phyloP scores from a whole-genome alignment of 1,140 invertebrate genomes.

The Drosophila ficusphila region DNA sequence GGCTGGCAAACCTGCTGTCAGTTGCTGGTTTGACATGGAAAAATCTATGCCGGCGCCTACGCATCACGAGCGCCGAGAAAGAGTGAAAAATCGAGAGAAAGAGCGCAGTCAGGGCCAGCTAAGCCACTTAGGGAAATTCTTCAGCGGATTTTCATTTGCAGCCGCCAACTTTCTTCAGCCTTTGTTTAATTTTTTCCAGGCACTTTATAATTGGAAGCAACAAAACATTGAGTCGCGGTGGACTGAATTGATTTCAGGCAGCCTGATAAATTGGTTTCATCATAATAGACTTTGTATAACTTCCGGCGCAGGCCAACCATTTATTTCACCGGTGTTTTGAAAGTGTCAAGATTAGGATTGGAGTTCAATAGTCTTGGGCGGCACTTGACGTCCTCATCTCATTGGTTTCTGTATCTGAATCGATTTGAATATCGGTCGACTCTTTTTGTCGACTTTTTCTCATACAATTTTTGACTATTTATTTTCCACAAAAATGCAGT shows the following conservation, averaged over 20 bases:
- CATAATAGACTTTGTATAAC: slow-evolving; percentile 70
- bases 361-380: slow-evolving; percentile 43
- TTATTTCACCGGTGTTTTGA: slow-evolving; percentile 30
- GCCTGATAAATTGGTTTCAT: slow-evolving; percentile 74
- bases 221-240: slow-evolving; percentile 13
- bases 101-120: slow-evolving; percentile 26
- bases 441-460: slow-evolving; percentile 25
- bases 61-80: slow-evolving; percentile 55
- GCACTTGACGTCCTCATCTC: slow-evolving; percentile 68
- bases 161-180: slow-evolving; percentile 64
- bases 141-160: slow-evolving; percentile 74
- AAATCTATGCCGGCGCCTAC: slow-evolving; percentile 73
- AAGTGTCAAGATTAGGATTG: slow-evolving; percentile 58
- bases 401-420: slow-evolving; percentile 49
- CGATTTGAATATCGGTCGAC: slow-evolving; percentile 19
- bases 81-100: slow-evolving; percentile 7
- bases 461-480: slow-evolving; percentile 30
- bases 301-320: slow-evolving; percentile 51
- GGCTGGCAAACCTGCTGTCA: slow-evolving; percentile 77
- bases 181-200: slow-evolving; percentile 57
- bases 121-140: slow-evolving; percentile 80
- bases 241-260: slow-evolving; percentile 49
- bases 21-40: slow-evolving; percentile 76
- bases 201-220: slow-evolving; percentile 58
- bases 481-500: slow-evolving; percentile 45